Evolutionary conservation across 1,140 invertebrate genomes (phyloP), one percentile per base, ranked within the genome.

Genomic region (Phymastichus coffea): DNA sequence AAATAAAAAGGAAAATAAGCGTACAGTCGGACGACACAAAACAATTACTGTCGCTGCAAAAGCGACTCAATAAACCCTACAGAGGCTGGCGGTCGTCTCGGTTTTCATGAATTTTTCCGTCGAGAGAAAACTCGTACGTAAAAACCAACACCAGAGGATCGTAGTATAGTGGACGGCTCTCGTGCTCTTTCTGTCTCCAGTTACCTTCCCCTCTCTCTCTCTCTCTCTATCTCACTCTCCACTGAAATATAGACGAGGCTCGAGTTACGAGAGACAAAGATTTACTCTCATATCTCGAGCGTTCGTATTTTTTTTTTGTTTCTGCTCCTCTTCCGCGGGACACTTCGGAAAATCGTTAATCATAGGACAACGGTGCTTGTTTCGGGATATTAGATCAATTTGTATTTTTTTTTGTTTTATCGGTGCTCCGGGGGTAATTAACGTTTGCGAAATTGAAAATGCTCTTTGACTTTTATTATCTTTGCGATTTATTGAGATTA

Each of bases 211-310:
- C 19, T 33, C n/a, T 46, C 15, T 10, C 46, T 10, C 19, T 19
- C 33, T 4, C n/a, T n/a, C n/a, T n/a, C n/a, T n/a, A n/a, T n/a
- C n/a, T n/a, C n/a, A n/a, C n/a, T n/a, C n/a, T 1, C 40, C 33
- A 1, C 22, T 55, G 57, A 55, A 40, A 63, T 54, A 38, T 38
- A 51, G 20, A 51, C 37, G 25, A 41, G 4, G 35, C 35, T 53
- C 37, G 51, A 26, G 51, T 53, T 53, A 53, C 37, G 9, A 48
- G 62, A 64, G 62, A 68, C 63, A 66, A 66, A 65, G 65, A 68
- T 68, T 70, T 65, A 68, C 59, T 62, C 53, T 47, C n/a, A n/a
- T n/a, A n/a, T n/a, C n/a, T 30, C 26, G 25, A 19, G 48, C 35
- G 28, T 33, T 38, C 64, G 57, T 60, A 63, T n/a, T 52, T 22